Percentiles rank a stretch among this genome's conserved stretches.
These are phyloP conservation scores for Apotomis capreana DNA, from an alignment of 2,888 invertebrate genomes.

Conservation along the genomic window DNA sequence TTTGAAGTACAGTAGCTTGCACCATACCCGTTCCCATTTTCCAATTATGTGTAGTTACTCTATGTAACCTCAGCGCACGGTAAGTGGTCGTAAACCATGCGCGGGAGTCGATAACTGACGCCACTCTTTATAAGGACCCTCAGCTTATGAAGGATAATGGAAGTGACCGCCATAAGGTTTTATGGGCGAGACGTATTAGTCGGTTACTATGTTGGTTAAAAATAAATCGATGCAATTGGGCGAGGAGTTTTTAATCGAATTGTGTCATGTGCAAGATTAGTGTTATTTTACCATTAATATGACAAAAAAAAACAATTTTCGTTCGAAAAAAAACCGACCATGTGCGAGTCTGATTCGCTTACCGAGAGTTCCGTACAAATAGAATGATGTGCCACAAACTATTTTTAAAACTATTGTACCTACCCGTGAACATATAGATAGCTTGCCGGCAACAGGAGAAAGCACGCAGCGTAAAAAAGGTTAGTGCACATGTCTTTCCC, in stretches of 20 bases:
- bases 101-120: constrained; percentile 65
- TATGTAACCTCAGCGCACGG: constrained; percentile 50
- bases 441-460: no score
- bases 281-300: no score
- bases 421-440: no score
- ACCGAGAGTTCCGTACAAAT: no score
- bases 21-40: constrained; percentile 44
- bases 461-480: no score
- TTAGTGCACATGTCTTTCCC: no score
- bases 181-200: constrained; percentile 61
- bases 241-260: background rate
- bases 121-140: constrained; percentile 64
- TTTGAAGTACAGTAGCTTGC: constrained; percentile 35
- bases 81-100: constrained; percentile 70
- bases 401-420: no score
- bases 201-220: constrained; percentile 69
- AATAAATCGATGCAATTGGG: constrained; percentile 34
- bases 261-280: background rate
- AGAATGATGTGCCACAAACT: no score
- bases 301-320: no score
- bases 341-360: no score
- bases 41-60: constrained; percentile 47
- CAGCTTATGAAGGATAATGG: constrained; percentile 75
- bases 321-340: no score
- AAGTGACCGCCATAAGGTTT: constrained; percentile 67